Evolutionary conservation across 2,888 invertebrate species (phyloP), one percentile per base, ranked within the genome.

Genomic region (Trachelus stipa): DNA sequence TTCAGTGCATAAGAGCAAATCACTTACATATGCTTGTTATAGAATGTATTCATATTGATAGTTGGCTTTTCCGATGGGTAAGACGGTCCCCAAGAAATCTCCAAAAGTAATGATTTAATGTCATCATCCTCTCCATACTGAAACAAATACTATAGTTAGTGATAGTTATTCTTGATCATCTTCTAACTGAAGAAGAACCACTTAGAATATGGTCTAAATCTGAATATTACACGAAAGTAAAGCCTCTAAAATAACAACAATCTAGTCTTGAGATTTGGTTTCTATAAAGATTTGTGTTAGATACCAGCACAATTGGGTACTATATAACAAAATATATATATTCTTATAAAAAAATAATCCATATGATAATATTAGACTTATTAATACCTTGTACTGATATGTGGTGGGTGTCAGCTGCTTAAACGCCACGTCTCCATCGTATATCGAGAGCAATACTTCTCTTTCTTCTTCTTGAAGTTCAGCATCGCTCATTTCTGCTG

Each of bases 21-120:
- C 90, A 94, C 96, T 95, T 93, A 98, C 98, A 98, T 92, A 91
- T 97, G 96, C 89, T 97, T 96, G 92, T 99, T 99, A 90, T 97
- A 98, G 92, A 98, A 99, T 68, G 96, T 95, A 85, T 98, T 96
- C 94, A 98, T 93, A 92, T 96, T 97, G 80, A 98, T 93, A 35
- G 90, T 92, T 15, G 99, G 98, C 84, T 95, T 93, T 73, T 95
- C 96, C 73, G 95, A 94, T 11, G 99, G 99, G 92, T 99, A 99
- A 73, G 94, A 94, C 1, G 95, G 93, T 34, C 95, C 95, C 98
- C 98, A 99, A 86, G 93, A 93, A 82, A 99, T 94, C 92, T 98
- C 98, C 81, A 98, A 91, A 80, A 98, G 92, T 91, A 98, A 97
- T 1, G 98, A 97, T 91, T 96, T 95, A 37, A 92, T 91, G 80